phyloP scores from a whole-genome alignment of 2,797 vertebrate species.

The Micromesistius poutassou region DNA sequence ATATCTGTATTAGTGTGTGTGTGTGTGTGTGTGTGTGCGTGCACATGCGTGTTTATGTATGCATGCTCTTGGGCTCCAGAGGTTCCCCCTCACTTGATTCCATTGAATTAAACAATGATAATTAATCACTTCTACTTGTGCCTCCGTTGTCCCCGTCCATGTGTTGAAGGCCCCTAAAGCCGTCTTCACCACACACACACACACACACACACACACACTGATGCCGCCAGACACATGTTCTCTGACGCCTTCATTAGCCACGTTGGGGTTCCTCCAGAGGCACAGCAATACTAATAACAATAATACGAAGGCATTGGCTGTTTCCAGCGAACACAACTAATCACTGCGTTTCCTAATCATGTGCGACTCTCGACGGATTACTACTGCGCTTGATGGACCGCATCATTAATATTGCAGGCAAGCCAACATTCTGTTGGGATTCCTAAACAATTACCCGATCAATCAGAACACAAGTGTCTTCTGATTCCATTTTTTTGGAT shows the following conservation, averaged over 20 bases:
- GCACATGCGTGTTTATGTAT: not conserved
- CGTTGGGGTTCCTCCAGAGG: not conserved
- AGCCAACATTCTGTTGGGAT: not conserved
- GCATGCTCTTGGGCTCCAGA: not conserved
- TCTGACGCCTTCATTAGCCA: not conserved
- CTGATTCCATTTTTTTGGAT: not conserved
- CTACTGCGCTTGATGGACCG: conserved; percentile 1
- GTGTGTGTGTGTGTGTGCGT: not conserved
- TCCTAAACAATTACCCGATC: not conserved
- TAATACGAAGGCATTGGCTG: not conserved
- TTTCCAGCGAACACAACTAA: not conserved
- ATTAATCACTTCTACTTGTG: not conserved
- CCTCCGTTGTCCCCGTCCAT: not conserved
- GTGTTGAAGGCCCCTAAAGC: not conserved
- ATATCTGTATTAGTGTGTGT: not conserved
- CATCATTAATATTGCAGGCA: not conserved
- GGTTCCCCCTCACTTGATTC: not conserved
- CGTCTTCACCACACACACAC: not conserved
- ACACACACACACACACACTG: too few relatives aligned
- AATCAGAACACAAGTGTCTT: not conserved
- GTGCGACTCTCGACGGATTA: not conserved
- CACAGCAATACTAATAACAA: not conserved
- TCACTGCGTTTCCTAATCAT: not conserved
- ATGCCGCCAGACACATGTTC: not conserved
- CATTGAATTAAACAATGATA: not conserved